Conservation (phyloP, 2,888 invertebrate genomes). For the Kuschelorhynchus macadamiae region DNA sequence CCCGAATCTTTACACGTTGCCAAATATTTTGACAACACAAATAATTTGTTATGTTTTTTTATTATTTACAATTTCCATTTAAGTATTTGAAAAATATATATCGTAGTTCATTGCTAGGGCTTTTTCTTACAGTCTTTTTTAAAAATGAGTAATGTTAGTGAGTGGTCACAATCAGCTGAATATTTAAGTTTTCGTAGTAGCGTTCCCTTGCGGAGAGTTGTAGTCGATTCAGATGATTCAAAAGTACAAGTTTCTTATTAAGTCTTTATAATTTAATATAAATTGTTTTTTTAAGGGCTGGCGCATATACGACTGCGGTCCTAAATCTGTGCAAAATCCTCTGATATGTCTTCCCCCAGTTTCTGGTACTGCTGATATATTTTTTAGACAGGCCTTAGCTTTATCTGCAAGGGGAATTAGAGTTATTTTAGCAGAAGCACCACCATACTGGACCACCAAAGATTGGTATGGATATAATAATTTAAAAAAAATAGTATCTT, state of each 20-base stretch:
- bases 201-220: conserved; percentile 81
- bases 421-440: conserved; percentile 88
- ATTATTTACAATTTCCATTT: too few species aligned
- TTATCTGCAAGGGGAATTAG: conserved; percentile 85
- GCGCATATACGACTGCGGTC: conserved; percentile 91
- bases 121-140: background rate
- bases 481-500: too few species aligned
- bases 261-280: background rate
- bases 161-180: conserved; percentile 81
- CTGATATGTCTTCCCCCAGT: conserved; percentile 90
- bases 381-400: conserved; percentile 86
- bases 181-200: conserved; percentile 86
- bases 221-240: conserved; percentile 83
- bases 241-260: conserved; percentile 72
- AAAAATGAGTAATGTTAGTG: conserved; percentile 79
- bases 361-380: conserved; percentile 90
- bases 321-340: conserved; percentile 83
- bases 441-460: conserved; percentile 88
- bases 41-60: too few species aligned
- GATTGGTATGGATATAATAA: conserved; percentile 76
- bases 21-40: too few species aligned
- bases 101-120: background rate
- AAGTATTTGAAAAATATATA: too few species aligned
- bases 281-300: conserved; percentile 75
- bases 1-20: too few species aligned